These are phyloP conservation scores for Galeruca laticollis DNA, from an alignment of 2,888 invertebrate species.

Conservation along the genomic window DNA sequence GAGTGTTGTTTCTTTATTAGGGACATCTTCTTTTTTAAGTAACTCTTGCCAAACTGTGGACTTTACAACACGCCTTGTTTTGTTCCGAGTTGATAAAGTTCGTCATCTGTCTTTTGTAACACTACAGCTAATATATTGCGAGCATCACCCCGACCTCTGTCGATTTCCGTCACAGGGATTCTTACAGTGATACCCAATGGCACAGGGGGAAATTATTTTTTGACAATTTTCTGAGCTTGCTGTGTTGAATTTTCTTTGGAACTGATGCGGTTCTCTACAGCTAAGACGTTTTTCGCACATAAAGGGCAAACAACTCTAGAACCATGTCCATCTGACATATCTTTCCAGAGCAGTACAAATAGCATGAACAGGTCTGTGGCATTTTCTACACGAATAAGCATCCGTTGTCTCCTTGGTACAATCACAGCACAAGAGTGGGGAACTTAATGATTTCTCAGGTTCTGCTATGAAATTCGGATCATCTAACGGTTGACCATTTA, in stretches of 20 bases:
- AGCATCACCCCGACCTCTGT: too few relatives aligned
- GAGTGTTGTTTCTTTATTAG: too few relatives aligned
- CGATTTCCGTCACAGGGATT: slow-evolving; percentile 17
- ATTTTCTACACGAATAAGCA: slow-evolving; percentile 14
- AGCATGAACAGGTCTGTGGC: too few relatives aligned
- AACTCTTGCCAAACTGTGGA: slow-evolving; percentile 5
- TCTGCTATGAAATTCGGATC: neutral
- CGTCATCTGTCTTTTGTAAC: too few relatives aligned
- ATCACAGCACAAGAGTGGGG: slow-evolving; percentile 11
- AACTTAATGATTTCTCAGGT: neutral
- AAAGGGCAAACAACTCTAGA: slow-evolving; percentile 18
- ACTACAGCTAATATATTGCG: too few relatives aligned
- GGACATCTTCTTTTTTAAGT: slow-evolving; percentile 19
- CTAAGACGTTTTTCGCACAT: slow-evolving; percentile 9
- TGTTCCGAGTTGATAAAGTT: too few relatives aligned
- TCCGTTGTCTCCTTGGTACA: slow-evolving; percentile 10
- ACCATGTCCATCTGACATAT: neutral
- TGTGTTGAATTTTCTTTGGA: too few relatives aligned
- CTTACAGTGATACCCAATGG: slow-evolving; percentile 3
- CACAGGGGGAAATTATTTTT: neutral
- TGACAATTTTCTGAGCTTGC: neutral
- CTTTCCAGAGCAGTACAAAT: slow-evolving; percentile 11
- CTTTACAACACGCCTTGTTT: neutral
- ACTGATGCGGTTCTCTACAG: too few relatives aligned
- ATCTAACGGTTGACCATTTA: too few relatives aligned